Base-by-base conservation (phyloP, 2,797 vertebrate species). In the Knipowitschia caucasica region DNA sequence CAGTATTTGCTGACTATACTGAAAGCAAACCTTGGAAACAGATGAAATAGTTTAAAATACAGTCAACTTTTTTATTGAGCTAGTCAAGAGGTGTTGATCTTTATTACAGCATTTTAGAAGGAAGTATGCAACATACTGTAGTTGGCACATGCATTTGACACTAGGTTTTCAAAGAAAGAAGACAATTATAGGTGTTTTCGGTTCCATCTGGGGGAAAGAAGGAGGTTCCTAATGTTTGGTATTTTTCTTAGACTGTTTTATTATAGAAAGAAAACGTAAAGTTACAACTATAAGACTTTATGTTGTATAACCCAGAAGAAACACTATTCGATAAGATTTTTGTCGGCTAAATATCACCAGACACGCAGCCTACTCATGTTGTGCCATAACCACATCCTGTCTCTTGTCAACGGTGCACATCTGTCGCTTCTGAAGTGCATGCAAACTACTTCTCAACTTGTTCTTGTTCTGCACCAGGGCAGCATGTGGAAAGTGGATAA, bases 341-440 rank as follows among this genome's bases (percentile, higher is more conserved):
- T 17, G 68, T 59, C 40, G 56, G 42, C 53, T 56, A 45, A 61
- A 59, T 47, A 21, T 59, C 52, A 75, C 77, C 74, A 73, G 67
- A 54, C 44, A 64, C 47, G 20, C 31, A 38, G 51, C 56, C 69
- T 62, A 29, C 3, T 62, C 31, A 35, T 53, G 71, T 82, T 86
- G 73, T 83, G 75, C 77, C 75, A 78, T 73, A 80, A 88, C 88
- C 86, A 87, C 88, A 88, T 89, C 88, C 88, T 89, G 85, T 61
- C 70, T 62, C 64, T 53, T 17, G 10, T 42, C 72, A 73, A 62
- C 60, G 49, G 23, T 12, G 30, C 36, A 35, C 71, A 80, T 81
- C 76, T 81, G 64, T 56, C 50, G 47, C 30, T 39, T 67, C 46
- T 62, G 51, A 78, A 62, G 59, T 12, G 31, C 64, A 69, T 62